Evolutionary conservation across 2,113 vertebrate species (phyloP).

Genomic region (Eonycteris spelaea): DNA sequence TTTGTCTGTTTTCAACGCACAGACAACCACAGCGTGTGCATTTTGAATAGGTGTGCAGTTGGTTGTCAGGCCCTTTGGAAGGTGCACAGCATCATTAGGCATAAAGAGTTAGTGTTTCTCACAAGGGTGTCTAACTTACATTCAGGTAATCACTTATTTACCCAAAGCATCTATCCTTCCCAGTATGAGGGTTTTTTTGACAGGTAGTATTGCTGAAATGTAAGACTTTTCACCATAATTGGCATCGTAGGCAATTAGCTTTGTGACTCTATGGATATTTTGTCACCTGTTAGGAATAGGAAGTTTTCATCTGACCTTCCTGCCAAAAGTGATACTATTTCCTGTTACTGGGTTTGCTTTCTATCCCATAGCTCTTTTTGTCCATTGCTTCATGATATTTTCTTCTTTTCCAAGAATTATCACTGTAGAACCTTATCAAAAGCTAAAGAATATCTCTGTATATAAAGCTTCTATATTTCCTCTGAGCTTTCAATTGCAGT

Average conservation of each 20-base stretch:
- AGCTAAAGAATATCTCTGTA: constrained; percentile 42
- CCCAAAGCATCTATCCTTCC: background rate
- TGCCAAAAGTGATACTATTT: constrained; percentile 41
- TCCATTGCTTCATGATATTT: constrained; percentile 46
- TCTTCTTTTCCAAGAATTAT: constrained; percentile 55
- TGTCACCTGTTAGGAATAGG: constrained; percentile 44
- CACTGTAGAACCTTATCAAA: constrained; percentile 47
- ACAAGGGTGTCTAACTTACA: background rate
- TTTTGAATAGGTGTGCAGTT: background rate
- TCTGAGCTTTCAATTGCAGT: background rate
- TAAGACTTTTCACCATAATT: constrained; percentile 17
- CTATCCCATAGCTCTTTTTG: constrained; percentile 28
- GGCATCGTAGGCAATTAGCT: constrained; percentile 46
- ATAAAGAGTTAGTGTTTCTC: background rate
- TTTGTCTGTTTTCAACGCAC: background rate
- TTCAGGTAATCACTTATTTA: constrained; percentile 25
- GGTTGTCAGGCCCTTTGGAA: background rate
- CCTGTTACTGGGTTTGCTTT: constrained; percentile 44
- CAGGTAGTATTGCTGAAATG: background rate
- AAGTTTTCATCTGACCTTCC: constrained; percentile 43
- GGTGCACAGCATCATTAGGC: background rate
- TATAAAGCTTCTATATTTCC: constrained; percentile 41
- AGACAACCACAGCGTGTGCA: background rate
- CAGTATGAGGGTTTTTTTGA: background rate
- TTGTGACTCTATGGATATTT: constrained; percentile 49